These are phyloP conservation scores for Trachops cirrhosus DNA, from an alignment of 2,797 vertebrate species.

Conservation along the genomic window DNA sequence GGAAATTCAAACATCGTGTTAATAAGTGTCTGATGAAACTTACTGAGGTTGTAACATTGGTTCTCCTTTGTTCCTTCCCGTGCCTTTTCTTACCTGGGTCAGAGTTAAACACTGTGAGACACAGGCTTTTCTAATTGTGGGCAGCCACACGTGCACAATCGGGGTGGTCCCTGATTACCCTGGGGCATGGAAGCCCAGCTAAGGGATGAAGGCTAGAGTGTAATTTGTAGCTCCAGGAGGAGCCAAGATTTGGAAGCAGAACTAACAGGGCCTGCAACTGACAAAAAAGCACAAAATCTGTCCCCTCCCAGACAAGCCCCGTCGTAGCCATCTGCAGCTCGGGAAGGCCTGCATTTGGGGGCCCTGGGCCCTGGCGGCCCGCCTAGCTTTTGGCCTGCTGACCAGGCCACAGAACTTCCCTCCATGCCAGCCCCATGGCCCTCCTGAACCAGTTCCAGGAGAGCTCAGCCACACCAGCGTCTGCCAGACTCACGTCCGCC, in stretches of 20 bases:
- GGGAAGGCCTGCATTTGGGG: neutral
- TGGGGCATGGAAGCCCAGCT: slow-evolving; percentile 28
- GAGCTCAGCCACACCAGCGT: neutral
- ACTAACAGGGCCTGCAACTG: neutral
- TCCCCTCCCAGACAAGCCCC: neutral
- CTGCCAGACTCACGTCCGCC: neutral
- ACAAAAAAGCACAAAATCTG: neutral
- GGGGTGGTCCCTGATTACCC: slow-evolving; percentile 54
- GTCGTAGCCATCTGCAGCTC: neutral
- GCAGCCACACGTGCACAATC: neutral
- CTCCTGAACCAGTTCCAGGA: neutral
- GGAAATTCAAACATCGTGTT: neutral
- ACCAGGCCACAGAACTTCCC: neutral
- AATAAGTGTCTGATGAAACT: neutral
- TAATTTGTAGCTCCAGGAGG: slow-evolving; percentile 47
- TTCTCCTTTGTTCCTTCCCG: neutral
- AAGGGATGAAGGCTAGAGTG: neutral
- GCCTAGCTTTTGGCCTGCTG: neutral
- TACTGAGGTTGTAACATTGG: neutral
- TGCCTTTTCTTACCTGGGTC: neutral
- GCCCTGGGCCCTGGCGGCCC: neutral
- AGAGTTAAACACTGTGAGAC: neutral
- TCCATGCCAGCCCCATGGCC: neutral
- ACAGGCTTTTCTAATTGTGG: slow-evolving; percentile 54
- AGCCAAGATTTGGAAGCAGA: slow-evolving; percentile 44